These are phyloP conservation scores for Pipra filicauda DNA, from an alignment of 2,113 vertebrate species.

Conservation along the genomic window DNA sequence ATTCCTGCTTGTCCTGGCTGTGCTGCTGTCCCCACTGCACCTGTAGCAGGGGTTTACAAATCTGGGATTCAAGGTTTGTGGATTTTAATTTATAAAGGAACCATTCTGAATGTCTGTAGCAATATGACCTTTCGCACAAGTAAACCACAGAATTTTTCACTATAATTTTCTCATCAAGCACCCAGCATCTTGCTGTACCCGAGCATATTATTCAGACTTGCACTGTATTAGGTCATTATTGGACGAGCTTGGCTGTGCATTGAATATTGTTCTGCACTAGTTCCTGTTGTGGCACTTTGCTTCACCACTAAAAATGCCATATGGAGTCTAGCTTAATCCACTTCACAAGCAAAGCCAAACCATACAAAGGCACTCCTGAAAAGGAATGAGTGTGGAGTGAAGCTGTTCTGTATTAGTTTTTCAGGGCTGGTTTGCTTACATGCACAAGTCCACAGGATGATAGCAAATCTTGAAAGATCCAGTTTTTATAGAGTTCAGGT, in stretches of 20 bases:
- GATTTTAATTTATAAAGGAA: neutral
- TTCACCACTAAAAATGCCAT: neutral
- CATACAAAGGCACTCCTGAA: neutral
- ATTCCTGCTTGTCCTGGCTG: neutral
- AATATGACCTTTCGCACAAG: neutral
- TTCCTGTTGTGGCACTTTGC: neutral
- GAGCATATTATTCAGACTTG: neutral
- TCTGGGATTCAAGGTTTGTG: neutral
- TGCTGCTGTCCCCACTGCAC: neutral
- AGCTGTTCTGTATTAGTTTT: neutral
- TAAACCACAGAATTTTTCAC: neutral
- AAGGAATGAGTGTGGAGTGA: neutral
- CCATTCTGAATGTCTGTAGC: neutral
- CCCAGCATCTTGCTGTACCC: neutral
- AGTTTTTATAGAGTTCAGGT: slow-evolving; percentile 10
- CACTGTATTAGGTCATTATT: neutral
- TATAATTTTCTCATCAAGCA: neutral
- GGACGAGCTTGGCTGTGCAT: neutral
- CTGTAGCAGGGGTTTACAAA: neutral
- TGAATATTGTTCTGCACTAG: neutral
- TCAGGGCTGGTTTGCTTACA: neutral
- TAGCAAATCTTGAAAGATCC: neutral
- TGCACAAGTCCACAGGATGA: neutral
- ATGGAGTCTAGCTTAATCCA: neutral
- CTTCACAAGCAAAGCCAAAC: neutral